Evolutionary conservation across 1,140 invertebrate genomes (phyloP).

Genomic region (silkworm (Bombyx mori)): ASM3026992v2 NC_085133.1:3008001-3008500

Average conservation of each 20-base stretch:
- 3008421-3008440: constrained; percentile 70
- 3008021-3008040: too few species aligned
- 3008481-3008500: constrained; percentile 45
- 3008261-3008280: constrained; percentile 5
- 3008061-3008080: not conserved
- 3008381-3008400: constrained; percentile 39
- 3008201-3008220: constrained; percentile 7
- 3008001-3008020: too few species aligned
- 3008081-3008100: not conserved
- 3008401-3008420: constrained; percentile 37
- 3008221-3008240: constrained; percentile 1
- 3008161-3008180: too few species aligned
- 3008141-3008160: not conserved
- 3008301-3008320: constrained; percentile 12
- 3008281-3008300: constrained; percentile 10
- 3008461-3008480: constrained; percentile 23
- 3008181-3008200: constrained; percentile 1
- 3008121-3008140: too few species aligned
- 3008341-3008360: constrained; percentile 66
- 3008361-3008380: constrained; percentile 67
- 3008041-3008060: too few species aligned
- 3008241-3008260: not conserved
- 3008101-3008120: too few species aligned
- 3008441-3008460: constrained; percentile 56
- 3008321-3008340: constrained; percentile 45